phyloP scores from a whole-genome alignment of 2,888 invertebrate species.

The Pogonocherus hispidulus region DNA sequence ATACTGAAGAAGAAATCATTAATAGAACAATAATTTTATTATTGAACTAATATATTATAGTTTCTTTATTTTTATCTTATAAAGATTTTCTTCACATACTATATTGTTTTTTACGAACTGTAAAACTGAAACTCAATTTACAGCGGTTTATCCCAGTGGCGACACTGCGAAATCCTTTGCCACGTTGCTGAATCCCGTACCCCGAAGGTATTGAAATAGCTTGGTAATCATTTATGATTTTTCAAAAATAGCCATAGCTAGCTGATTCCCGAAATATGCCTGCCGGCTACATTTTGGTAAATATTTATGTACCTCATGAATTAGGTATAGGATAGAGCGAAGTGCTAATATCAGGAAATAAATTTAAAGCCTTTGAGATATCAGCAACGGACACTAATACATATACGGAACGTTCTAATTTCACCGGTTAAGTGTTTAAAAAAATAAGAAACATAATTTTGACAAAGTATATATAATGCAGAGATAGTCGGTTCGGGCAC shows the following conservation, averaged over 20 bases:
- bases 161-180: neutral
- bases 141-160: neutral
- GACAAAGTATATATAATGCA: no score
- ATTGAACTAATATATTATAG: no score
- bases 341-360: neutral
- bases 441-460: no score
- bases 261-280: neutral
- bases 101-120: neutral
- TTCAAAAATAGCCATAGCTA: neutral
- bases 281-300: neutral
- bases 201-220: neutral
- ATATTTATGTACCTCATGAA: neutral
- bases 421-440: no score
- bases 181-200: neutral
- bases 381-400: neutral
- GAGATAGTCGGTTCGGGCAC: no score
- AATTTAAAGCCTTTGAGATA: neutral
- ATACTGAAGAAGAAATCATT: no score
- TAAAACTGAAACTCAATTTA: neutral
- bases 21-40: no score
- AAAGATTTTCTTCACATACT: neutral
- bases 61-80: neutral
- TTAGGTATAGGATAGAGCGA: neutral
- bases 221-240: neutral
- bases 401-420: no score